Evolutionary conservation across 2,797 vertebrate species (phyloP).

Genomic region (Myotis planiceps): DNA sequence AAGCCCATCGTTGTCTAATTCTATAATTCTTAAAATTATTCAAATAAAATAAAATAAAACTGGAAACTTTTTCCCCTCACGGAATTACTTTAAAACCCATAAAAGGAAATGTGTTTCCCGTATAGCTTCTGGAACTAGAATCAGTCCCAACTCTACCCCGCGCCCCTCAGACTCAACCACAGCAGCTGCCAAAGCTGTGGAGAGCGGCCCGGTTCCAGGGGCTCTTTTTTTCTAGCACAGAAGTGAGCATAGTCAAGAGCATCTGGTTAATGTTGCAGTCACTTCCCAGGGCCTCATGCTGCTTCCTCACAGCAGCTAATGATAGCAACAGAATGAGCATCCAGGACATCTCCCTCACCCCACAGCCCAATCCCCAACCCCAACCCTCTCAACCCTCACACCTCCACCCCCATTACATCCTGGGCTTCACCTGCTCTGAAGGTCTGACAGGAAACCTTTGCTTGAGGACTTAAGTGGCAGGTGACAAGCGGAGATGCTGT

Average conservation of each 20-base stretch:
- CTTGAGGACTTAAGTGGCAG: neutral
- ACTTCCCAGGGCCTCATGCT: constrained; percentile 38
- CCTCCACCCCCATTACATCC: neutral
- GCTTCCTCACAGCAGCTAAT: constrained; percentile 44
- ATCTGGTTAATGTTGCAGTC: constrained; percentile 60
- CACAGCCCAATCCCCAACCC: neutral
- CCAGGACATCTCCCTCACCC: neutral
- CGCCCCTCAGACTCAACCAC: neutral
- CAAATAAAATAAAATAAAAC: constrained; percentile 60
- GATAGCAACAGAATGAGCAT: neutral
- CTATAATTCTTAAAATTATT: constrained; percentile 35
- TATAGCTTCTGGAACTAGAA: constrained; percentile 27
- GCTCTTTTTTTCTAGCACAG: constrained; percentile 37
- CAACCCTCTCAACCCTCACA: neutral
- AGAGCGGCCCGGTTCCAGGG: constrained; percentile 10
- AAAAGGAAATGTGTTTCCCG: neutral
- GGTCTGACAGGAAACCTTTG: neutral
- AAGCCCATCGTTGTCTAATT: neutral
- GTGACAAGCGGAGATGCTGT: neutral
- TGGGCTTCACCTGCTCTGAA: neutral
- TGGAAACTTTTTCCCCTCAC: neutral
- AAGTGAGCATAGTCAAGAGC: neutral
- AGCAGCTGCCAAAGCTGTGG: constrained; percentile 50
- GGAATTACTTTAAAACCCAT: constrained; percentile 3
- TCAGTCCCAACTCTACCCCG: neutral